Evolutionary conservation across 2,113 vertebrate genomes (phyloP).

Genomic region (Eretmochelys imbricata): DNA sequence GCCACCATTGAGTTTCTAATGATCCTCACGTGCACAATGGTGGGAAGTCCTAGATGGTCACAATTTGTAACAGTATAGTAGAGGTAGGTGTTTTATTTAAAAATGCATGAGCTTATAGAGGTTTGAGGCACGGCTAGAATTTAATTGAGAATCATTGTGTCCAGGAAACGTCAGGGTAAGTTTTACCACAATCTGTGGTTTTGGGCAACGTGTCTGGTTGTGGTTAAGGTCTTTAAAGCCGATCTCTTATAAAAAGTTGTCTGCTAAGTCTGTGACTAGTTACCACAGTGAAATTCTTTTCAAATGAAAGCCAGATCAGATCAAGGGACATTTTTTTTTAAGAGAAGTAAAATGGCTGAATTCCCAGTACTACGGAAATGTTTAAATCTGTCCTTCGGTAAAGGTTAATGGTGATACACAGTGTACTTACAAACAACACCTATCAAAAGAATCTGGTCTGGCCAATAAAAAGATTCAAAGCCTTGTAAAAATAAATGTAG

Average conservation of each 20-base stretch:
- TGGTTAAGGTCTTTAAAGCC: not conserved
- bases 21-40: not conserved
- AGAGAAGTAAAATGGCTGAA: slow-evolving; percentile 27
- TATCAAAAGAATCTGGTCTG: not conserved
- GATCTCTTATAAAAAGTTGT: not conserved
- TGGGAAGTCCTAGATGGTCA: not conserved
- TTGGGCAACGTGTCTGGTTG: not conserved
- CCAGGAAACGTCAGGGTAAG: slow-evolving; percentile 7
- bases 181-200: not conserved
- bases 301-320: slow-evolving; percentile 3
- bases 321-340: not conserved
- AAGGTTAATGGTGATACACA: slow-evolving; percentile 22
- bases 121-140: slow-evolving; percentile 25
- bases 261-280: not conserved
- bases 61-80: not conserved
- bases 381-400: slow-evolving; percentile 32
- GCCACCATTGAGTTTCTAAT: fast-evolving
- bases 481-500: not conserved
- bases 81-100: slow-evolving; percentile 38
- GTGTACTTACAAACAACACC: not conserved
- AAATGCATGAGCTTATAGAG: slow-evolving; percentile 18
- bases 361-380: not conserved
- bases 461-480: not conserved
- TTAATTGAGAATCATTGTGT: slow-evolving; percentile 42
- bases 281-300: not conserved